phyloP scores from a whole-genome alignment of 2,888 invertebrate species.

The Quadriops clusia region DNA sequence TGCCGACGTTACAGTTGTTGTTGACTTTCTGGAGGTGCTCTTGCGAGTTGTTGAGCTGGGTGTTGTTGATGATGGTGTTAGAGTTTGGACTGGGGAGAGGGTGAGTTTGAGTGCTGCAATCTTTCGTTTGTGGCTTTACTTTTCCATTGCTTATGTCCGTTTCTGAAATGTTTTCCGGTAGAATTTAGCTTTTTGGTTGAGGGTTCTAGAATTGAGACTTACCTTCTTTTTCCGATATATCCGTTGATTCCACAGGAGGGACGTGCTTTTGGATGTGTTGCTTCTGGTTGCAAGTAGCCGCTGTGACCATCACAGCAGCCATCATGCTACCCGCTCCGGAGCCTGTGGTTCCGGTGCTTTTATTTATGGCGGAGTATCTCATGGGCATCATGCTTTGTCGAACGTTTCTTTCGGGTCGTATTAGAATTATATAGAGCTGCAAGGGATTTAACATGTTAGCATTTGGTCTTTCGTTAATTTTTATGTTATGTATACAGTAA shows the following conservation, averaged over 20 bases:
- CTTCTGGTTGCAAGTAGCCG: conserved; percentile 55
- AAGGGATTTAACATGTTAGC: too few species aligned
- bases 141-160: not conserved
- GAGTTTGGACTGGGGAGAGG: conserved; percentile 16
- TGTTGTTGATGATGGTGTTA: conserved; percentile 21
- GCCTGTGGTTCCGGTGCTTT: conserved; percentile 46
- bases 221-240: conserved; percentile 16
- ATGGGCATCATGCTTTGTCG: conserved; percentile 79
- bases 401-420: conserved; percentile 81
- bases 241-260: conserved; percentile 33
- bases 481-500: too few species aligned
- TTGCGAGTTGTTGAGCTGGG: conserved; percentile 22
- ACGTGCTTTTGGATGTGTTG: conserved; percentile 53
- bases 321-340: conserved; percentile 50
- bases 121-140: conserved; percentile 27
- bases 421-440: conserved; percentile 78
- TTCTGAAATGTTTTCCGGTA: not conserved
- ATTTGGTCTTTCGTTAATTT: too few species aligned
- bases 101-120: conserved; percentile 32
- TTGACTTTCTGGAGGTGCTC: conserved; percentile 29
- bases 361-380: conserved; percentile 49
- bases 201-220: conserved; percentile 6
- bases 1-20: conserved; percentile 32
- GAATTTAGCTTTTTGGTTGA: not conserved
- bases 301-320: conserved; percentile 55